Evolutionary conservation across 2,797 vertebrate genomes (phyloP).

Genomic region (Coccyzus lansbergi): DNA sequence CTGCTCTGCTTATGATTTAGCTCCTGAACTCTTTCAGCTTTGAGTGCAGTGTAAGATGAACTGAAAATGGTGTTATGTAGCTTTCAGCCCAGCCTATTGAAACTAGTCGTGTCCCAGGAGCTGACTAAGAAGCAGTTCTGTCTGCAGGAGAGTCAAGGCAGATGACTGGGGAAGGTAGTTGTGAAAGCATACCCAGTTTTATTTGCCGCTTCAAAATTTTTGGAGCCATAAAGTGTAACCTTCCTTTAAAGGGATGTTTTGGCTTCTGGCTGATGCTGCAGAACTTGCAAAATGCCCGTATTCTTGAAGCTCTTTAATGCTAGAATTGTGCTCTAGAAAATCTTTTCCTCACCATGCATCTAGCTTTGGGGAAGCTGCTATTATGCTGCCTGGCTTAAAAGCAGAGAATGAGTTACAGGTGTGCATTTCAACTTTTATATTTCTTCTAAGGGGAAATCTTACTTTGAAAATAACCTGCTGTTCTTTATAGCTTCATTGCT

Average conservation of each 20-base stretch:
- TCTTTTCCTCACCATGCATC: neutral
- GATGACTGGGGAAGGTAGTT: neutral
- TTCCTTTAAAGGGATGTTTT: neutral
- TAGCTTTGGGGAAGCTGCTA: neutral
- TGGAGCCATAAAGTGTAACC: neutral
- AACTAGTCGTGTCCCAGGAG: neutral
- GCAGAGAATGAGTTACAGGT: constrained; percentile 23
- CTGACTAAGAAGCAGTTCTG: neutral
- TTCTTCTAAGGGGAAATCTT: neutral
- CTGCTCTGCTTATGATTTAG: neutral
- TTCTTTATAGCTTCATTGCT: neutral
- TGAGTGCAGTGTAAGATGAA: neutral
- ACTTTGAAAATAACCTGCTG: neutral
- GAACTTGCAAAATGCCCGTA: neutral
- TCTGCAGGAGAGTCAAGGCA: neutral
- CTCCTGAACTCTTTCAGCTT: neutral
- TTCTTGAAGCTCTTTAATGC: neutral
- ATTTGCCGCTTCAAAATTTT: neutral
- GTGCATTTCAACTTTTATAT: neutral
- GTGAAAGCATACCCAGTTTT: neutral
- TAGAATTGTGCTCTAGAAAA: neutral
- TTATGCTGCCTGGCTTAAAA: neutral
- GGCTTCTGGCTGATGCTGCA: neutral
- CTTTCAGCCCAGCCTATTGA: neutral
- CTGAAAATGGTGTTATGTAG: neutral